Percentiles rank a stretch among this genome's conserved stretches.
These are phyloP conservation scores for Remorina albescens DNA, from an alignment of 2,797 vertebrate genomes.

Conservation along the genomic window DNA sequence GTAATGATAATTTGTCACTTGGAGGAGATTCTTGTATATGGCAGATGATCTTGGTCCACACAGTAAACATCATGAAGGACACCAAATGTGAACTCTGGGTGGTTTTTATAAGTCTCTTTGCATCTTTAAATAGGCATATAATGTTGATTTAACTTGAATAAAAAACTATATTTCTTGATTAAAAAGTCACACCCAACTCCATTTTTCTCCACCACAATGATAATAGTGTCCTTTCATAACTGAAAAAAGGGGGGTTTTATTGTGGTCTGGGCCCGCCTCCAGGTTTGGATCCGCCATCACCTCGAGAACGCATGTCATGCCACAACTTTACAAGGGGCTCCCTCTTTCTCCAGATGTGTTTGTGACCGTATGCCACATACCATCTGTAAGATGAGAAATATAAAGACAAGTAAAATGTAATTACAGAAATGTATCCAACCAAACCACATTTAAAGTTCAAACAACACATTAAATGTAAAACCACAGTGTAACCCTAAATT, in stretches of 20 bases:
- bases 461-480: too few relatives aligned
- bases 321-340: slow-evolving; percentile 92
- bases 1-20: neutral
- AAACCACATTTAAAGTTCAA: neutral
- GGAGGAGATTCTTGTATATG: neutral
- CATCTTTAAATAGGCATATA: neutral
- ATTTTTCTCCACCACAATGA: too few relatives aligned
- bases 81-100: slow-evolving; percentile 8
- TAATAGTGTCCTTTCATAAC: slow-evolving; percentile 45
- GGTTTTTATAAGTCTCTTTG: neutral
- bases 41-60: slow-evolving; percentile 18
- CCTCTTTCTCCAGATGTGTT: slow-evolving; percentile 92
- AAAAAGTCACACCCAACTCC: slow-evolving; percentile 23
- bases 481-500: too few relatives aligned
- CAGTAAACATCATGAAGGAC: slow-evolving; percentile 25
- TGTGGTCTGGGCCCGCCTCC: slow-evolving; percentile 53
- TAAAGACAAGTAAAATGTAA: neutral
- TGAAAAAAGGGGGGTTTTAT: slow-evolving; percentile 21
- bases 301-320: slow-evolving; percentile 88
- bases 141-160: slow-evolving; percentile 4
- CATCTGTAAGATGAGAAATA: slow-evolving; percentile 80
- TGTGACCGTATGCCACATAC: slow-evolving; percentile 90
- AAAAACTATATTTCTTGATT: slow-evolving; percentile 37
- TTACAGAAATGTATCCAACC: neutral
- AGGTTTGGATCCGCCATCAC: slow-evolving; percentile 64